Percentiles rank a stretch among this genome's conserved stretches.
Evolutionary conservation across 2,888 invertebrate genomes (phyloP).

Genomic region (Hydrotaea cyrtoneurina): DNA sequence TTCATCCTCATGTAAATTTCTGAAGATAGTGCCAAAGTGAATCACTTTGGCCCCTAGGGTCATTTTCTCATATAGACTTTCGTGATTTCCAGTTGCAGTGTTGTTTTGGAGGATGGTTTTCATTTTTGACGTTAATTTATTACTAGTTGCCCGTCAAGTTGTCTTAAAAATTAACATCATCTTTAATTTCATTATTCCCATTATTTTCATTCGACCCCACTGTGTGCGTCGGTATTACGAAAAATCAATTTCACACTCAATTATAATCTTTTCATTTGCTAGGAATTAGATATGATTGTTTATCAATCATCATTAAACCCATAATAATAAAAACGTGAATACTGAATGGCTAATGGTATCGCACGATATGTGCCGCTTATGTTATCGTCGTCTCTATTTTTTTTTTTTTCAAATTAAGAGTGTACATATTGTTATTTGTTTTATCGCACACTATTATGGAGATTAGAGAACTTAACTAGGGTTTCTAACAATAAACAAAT

Average conservation of each 20-base stretch:
- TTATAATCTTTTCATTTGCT: not conserved
- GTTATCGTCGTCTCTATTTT: not conserved
- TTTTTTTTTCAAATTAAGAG: not conserved
- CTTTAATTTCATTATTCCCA: too few species aligned
- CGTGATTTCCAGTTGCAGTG: too few species aligned
- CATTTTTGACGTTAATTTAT: not conserved
- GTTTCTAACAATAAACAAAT: not conserved
- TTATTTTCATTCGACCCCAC: not conserved
- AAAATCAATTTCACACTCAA: not conserved
- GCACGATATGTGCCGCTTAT: not conserved
- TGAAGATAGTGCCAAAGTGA: too few species aligned
- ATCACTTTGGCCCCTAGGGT: too few species aligned
- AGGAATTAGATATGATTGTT: not conserved
- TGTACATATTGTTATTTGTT: not conserved
- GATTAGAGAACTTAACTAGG: not conserved
- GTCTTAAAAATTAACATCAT: too few species aligned
- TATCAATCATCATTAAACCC: conserved; percentile 16
- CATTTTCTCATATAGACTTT: too few species aligned
- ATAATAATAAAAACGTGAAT: not conserved
- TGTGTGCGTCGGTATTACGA: not conserved
- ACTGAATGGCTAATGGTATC: not conserved
- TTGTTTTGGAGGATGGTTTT: too few species aligned
- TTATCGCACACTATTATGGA: not conserved
- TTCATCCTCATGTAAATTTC: too few species aligned
- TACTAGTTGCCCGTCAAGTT: too few species aligned